Base-by-base conservation (phyloP, 1,140 invertebrate genomes). In the Cydia strobilella region DNA sequence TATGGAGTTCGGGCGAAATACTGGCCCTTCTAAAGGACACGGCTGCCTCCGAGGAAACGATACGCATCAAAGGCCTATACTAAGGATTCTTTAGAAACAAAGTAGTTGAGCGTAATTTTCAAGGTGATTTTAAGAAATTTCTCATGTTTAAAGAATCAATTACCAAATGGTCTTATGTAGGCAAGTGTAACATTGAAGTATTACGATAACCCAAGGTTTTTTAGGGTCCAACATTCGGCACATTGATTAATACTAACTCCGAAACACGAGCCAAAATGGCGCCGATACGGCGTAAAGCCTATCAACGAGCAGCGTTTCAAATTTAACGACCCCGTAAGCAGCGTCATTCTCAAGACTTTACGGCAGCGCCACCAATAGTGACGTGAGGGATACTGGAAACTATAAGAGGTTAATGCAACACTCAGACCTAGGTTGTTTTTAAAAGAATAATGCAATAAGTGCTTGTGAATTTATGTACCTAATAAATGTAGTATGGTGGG, bases 11-110 rank as follows among this genome's bases (percentile, higher is more conserved):
- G 74, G 45, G 20, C 75, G 80, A 82, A 82, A 84, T 83, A 82
- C 80, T 77, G 79, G 76, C 74, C 75, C 79, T 84, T 80, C 77
- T 39, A 80, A 80, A 80, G 74, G 80, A 82, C 7, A 20, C 7
- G 54, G 20, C 54, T 18, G 15, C 51, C 18, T 59, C 20, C 54
- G 18, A 23, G 7, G 18, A 59, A 59, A 59, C 20, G 54, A 23
- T 10, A 20, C 18, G 51, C 18, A 20, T 51, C 13, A 51, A 51
- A 5, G 48, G n/a, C 9, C 51, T 59, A n/a, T 45, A 45, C 1
- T 51, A 51, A 51, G n/a, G 48, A 6, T 18, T 51, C 48, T 18
- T 51, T n/a, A 51, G 4, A n/a, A 51, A 51, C 6, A 51, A 51
- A 15, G 15, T 51, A n/a, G 15, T n/a, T 51, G 10, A 18, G 48